These are phyloP conservation scores for Petrolisthes manimaculis DNA, from an alignment of 2,888 invertebrate species.

Conservation along the genomic window DNA sequence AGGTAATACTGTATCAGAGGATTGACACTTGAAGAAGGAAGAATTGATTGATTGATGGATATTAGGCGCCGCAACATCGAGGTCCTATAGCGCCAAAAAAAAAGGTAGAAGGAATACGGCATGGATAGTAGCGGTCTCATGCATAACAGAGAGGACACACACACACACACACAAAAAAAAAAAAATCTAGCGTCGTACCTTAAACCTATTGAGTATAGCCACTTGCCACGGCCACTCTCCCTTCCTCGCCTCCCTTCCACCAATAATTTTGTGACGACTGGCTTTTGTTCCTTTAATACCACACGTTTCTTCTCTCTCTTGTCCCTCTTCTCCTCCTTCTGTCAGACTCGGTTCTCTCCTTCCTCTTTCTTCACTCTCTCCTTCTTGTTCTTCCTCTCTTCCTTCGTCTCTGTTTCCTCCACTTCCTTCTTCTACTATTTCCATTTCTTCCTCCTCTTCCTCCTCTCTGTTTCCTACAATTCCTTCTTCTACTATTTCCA, in stretches of 20 bases:
- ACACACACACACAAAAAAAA: no score
- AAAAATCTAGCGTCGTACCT: constrained; percentile 69
- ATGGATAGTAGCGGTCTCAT: no score
- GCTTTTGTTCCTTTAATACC: background rate
- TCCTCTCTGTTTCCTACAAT: background rate
- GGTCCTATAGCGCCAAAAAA: no score
- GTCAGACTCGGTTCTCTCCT: background rate
- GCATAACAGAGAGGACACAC: no score
- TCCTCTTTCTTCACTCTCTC: background rate
- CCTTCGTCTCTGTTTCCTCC: background rate
- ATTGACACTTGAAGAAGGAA: background rate
- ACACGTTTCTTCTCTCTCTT: constrained; percentile 1
- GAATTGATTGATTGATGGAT: no score
- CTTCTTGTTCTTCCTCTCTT: constrained; percentile 29
- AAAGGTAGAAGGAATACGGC: background rate
- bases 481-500: background rate
- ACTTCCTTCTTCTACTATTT: background rate
- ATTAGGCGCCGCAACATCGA: no score
- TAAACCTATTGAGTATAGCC: constrained; percentile 85
- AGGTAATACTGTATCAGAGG: background rate
- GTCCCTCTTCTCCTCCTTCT: background rate
- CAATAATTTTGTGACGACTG: constrained; percentile 78
- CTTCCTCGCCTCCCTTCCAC: constrained; percentile 82
- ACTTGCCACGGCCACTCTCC: constrained; percentile 97
- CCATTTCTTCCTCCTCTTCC: background rate